A percentile compares a stretch with the other conserved stretches of the same genome.
Evolutionary conservation across 2,113 vertebrate genomes (phyloP).

Genomic region (Ceyx melanurus): DNA sequence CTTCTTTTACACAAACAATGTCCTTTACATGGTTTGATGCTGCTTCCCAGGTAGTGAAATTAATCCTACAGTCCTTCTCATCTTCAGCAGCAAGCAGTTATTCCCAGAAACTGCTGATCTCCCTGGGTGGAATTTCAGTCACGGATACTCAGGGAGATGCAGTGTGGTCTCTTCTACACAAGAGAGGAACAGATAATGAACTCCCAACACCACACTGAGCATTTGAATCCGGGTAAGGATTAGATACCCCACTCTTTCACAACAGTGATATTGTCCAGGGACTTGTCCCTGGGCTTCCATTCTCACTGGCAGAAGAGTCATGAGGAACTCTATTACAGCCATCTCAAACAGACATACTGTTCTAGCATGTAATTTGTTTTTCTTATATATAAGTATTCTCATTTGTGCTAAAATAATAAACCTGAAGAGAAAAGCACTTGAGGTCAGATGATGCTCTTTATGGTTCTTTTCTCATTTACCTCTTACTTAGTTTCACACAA

Average conservation of each 20-base stretch:
- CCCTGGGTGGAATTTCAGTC: background rate
- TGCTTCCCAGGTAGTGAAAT: background rate
- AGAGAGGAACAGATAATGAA: background rate
- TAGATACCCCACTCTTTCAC: background rate
- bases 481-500: background rate
- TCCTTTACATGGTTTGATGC: accelerated
- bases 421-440: background rate
- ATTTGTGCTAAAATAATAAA: background rate
- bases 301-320: background rate
- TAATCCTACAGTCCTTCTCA: background rate
- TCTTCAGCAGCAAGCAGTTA: background rate
- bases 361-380: background rate
- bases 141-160: background rate
- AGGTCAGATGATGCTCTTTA: background rate
- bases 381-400: accelerated
- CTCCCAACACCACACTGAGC: background rate
- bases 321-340: background rate
- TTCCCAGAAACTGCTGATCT: background rate
- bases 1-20: background rate
- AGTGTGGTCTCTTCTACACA: background rate
- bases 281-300: background rate
- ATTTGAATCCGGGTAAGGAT: background rate
- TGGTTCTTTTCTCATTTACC: background rate
- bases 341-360: background rate
- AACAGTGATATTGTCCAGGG: background rate